Percentiles rank a stretch among this genome's conserved stretches.
phyloP scores from a whole-genome alignment of 2,888 invertebrate species.

The Augochlorella aurata region DNA sequence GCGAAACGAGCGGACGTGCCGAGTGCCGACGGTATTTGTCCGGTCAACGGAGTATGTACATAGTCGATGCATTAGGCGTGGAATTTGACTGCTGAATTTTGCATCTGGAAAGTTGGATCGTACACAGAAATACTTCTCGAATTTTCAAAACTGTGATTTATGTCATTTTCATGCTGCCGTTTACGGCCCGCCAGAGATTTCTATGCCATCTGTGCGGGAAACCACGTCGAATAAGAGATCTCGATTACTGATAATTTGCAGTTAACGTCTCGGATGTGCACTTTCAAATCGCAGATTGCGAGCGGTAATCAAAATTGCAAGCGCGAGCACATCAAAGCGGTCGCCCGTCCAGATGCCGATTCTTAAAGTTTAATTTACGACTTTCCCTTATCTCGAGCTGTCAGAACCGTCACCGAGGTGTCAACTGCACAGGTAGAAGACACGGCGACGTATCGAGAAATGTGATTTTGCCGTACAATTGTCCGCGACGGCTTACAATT shows the following conservation, averaged over 20 bases:
- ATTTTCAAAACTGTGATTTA: too few species aligned
- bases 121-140: too few species aligned
- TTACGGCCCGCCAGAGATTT: too few species aligned
- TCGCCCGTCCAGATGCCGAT: neutral
- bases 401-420: neutral
- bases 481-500: neutral
- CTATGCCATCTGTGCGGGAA: too few species aligned
- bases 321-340: neutral
- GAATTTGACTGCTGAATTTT: too few species aligned
- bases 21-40: neutral
- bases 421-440: neutral
- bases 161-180: too few species aligned
- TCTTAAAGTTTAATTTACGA: constrained; percentile 4
- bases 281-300: neutral
- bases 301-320: neutral
- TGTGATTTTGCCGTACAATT: neutral
- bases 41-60: too few species aligned
- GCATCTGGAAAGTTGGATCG: too few species aligned
- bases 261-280: neutral
- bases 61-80: too few species aligned
- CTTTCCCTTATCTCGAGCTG: neutral
- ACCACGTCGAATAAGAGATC: too few species aligned
- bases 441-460: neutral
- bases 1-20: neutral
- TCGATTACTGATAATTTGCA: neutral